Evolutionary conservation across 2,888 invertebrate genomes (phyloP).

Genomic region (Galeopsomyia nigrocyanea): DNA sequence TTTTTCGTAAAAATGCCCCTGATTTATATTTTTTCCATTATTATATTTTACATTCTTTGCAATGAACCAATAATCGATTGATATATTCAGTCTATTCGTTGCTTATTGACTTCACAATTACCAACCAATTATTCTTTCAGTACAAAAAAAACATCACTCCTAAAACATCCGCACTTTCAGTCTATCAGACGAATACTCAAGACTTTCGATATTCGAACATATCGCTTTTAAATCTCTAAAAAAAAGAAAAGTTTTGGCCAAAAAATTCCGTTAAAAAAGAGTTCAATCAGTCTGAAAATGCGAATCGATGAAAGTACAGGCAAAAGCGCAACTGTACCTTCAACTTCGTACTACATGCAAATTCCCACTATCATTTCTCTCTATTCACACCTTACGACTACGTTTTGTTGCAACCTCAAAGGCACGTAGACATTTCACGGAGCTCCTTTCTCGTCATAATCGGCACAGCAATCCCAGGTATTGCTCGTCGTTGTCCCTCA

Average conservation of each 20-base stretch:
- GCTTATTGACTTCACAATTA: background rate
- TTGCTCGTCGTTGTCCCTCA: background rate
- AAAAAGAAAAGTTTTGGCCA: too few relatives aligned
- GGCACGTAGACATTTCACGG: constrained; percentile 40
- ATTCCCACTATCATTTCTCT: constrained; percentile 1
- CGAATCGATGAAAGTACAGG: constrained; percentile 16
- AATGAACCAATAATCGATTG: constrained; percentile 37
- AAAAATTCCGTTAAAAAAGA: background rate
- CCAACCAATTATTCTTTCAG: constrained; percentile 30
- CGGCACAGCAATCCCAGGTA: background rate
- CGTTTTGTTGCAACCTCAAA: constrained; percentile 13
- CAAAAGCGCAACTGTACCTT: background rate
- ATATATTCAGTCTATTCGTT: constrained; percentile 6
- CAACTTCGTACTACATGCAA: background rate
- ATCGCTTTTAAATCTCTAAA: too few relatives aligned
- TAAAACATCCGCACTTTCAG: constrained; percentile 44
- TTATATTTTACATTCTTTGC: constrained; percentile 15
- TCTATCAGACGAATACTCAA: constrained; percentile 17
- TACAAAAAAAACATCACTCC: constrained; percentile 16
- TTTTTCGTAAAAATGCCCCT: constrained; percentile 40
- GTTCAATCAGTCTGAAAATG: constrained; percentile 40
- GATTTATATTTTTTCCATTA: constrained; percentile 29
- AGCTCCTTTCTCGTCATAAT: constrained; percentile 11
- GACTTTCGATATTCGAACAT: too few relatives aligned
- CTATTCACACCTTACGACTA: constrained; percentile 23